Conservation (phyloP, 2,113 vertebrate species). For the Chaenogobius annularis region DNA sequence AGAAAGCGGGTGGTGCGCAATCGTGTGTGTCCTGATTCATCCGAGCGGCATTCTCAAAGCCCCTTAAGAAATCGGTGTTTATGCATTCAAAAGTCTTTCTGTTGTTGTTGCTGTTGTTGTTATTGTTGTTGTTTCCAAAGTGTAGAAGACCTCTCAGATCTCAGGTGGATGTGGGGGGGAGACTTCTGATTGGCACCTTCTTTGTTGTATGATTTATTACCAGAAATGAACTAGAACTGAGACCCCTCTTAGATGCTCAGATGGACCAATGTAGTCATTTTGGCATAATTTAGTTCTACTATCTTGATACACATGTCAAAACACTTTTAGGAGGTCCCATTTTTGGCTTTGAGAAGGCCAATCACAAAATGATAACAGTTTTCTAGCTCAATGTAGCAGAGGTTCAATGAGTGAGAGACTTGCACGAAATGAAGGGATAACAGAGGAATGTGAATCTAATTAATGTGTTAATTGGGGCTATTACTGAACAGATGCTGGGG, state of each 20-base stretch:
- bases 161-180: slow-evolving; percentile 35
- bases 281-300: slow-evolving; percentile 14
- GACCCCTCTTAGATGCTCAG: slow-evolving; percentile 32
- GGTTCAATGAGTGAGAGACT: slow-evolving; percentile 17
- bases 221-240: slow-evolving; percentile 48
- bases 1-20: slow-evolving; percentile 38
- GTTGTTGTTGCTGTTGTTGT: slow-evolving; percentile 66
- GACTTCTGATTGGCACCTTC: slow-evolving; percentile 45
- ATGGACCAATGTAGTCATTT: slow-evolving; percentile 49
- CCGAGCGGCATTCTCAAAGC: slow-evolving; percentile 39
- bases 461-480: slow-evolving; percentile 67
- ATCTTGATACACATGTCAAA: slow-evolving; percentile 16
- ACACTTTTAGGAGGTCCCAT: slow-evolving; percentile 13
- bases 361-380: slow-evolving; percentile 15
- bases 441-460: slow-evolving; percentile 58
- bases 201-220: slow-evolving; percentile 71
- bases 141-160: slow-evolving; percentile 58
- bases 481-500: slow-evolving; percentile 66
- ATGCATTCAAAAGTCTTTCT: slow-evolving; percentile 69
- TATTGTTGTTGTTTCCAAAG: slow-evolving; percentile 65
- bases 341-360: slow-evolving; percentile 15
- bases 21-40: slow-evolving; percentile 53
- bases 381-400: slow-evolving; percentile 22
- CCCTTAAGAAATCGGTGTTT: slow-evolving; percentile 56
- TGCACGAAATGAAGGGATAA: slow-evolving; percentile 24